Percentiles rank a stretch among this genome's conserved stretches.
Conservation (phyloP, 1,140 invertebrate genomes). For the Zaprionus camerounensis region DNA sequence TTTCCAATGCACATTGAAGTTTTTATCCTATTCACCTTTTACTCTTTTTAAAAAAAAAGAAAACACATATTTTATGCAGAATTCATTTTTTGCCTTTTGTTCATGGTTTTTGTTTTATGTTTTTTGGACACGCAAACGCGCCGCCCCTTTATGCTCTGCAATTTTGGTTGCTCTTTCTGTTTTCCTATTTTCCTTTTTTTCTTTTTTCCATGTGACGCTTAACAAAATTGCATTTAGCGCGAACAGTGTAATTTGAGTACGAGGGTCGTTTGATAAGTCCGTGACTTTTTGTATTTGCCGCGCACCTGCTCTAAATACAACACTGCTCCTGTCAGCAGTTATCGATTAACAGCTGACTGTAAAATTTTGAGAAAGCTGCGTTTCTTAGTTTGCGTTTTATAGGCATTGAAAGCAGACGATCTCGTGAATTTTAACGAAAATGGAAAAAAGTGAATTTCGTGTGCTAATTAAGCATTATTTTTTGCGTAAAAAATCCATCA, state of each 20-base stretch:
- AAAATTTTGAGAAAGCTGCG: too few relatives aligned
- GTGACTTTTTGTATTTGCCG: too few relatives aligned
- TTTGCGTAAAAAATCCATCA: too few relatives aligned
- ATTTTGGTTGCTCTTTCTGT: conserved; percentile 29
- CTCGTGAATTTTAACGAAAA: too few relatives aligned
- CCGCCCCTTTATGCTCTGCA: conserved; percentile 37
- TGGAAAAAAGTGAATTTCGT: too few relatives aligned
- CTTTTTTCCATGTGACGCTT: conserved; percentile 33
- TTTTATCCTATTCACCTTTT: neutral
- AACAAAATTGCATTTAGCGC: conserved; percentile 72
- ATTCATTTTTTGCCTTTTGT: conserved; percentile 7
- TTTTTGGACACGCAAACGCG: conserved; percentile 46
- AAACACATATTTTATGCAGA: conserved; percentile 19
- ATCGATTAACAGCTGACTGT: too few relatives aligned
- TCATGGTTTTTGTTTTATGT: conserved; percentile 18
- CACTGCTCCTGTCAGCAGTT: too few relatives aligned
- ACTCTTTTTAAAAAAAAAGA: neutral
- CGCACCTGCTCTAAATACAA: too few relatives aligned
- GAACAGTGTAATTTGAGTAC: conserved; percentile 79
- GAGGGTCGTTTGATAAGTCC: too few relatives aligned
- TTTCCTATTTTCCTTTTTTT: conserved; percentile 1
- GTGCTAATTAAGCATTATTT: too few relatives aligned
- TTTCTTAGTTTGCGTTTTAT: too few relatives aligned
- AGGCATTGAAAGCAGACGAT: too few relatives aligned
- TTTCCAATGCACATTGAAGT: neutral